Base-by-base conservation (phyloP, 2,797 vertebrate species). In the Semotilus atromaculatus region DNA sequence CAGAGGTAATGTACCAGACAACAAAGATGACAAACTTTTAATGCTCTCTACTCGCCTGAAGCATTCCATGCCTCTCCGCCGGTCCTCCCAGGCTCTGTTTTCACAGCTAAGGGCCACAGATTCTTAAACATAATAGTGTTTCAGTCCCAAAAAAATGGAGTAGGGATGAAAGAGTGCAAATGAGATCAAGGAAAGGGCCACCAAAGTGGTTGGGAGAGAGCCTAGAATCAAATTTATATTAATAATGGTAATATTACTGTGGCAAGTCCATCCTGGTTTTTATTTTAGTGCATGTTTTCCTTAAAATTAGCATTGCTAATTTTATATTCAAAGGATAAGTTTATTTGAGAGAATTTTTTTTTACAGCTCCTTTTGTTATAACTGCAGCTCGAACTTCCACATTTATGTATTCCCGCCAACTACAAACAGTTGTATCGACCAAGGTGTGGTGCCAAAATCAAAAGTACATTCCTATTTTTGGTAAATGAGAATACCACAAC, bases 1-100 rank as follows among this genome's bases (percentile, higher is more conserved):
- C 94, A 94, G 89, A 90, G 92, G 88, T 94, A 95, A 95, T 95
- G 93, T 94, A 95, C 89, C 94, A 95, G 93, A 95, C 92, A 94
- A 92, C 93, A 91, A 88, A 92, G 92, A 94, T 94, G 91, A 94
- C 88, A 89, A 89, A 86, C 87, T 90, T 89, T 90, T 82, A 88
- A 91, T 88, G 87, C 81, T 85, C 83, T 88, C 76, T 82, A 82
- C 85, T 85, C 76, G 80, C 74, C 86, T 78, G 84, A 87, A 89
- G 86, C 89, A 88, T 87, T 83, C 81, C 86, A 82, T 70, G 58
- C 45, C 77, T 88, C 80, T 68, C 76, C 58, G 60, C 66, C 31
- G 23, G 67, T 87, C 85, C 80, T 86, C 81, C 55, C 11, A 81
- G 38, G 75, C 72, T 81, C 73, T 84, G 81, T 88, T 86, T 89